Base-by-base conservation (phyloP, 2,888 invertebrate species). In the Platycheirus rosarum region DNA sequence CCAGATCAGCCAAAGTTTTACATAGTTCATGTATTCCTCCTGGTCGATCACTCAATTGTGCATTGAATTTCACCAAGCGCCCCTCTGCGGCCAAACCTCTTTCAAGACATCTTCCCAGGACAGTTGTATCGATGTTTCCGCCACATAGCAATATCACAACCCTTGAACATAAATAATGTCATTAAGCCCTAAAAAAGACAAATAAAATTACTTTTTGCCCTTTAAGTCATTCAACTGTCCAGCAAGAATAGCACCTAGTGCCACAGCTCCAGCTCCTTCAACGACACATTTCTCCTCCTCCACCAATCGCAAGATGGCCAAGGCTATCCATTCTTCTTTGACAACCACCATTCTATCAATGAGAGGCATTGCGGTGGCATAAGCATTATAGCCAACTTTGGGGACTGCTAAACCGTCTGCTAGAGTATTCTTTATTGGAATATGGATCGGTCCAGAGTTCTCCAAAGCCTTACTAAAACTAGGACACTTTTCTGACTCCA, bases 101-200 rank as follows among this genome's bases (percentile, higher is more conserved):
- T 89, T 97, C 97, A 85, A 97, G 91, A 85, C 97, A 97, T 14
- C 97, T 92, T 0, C 97, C 97, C 77, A 97, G 92, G 46, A 97
- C 95, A 0, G 97, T 97, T 4, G 97, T 97, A 89, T 97, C 97
- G 70, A 97, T 97, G 91, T 97, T 97, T 44, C 97, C 97, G 0
- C 96, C 96, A 86, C 96, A 96, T 0, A 97, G 91, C 42, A 95
- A 93, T 73, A 97, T 92, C 0, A 97, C 97, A 32, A 97, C 95
- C 87, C 97, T 97, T 29, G 6, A 32, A 7, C 29, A 32, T 8
- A 1, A 18, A 13, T 14, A 0, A 18, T 13, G 29, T 4, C 37
- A 11, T 44, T 63, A 7, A 32, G 8, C 8, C 8, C 8, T 8
- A 32, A 32, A 1, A 32, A 4, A 32, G 8, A 7, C 29, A 32